Evolutionary conservation across 30 jellyfish, hydroid and myxozoan species (phyloP).

Genomic region (Hydra vulgaris): DNA sequence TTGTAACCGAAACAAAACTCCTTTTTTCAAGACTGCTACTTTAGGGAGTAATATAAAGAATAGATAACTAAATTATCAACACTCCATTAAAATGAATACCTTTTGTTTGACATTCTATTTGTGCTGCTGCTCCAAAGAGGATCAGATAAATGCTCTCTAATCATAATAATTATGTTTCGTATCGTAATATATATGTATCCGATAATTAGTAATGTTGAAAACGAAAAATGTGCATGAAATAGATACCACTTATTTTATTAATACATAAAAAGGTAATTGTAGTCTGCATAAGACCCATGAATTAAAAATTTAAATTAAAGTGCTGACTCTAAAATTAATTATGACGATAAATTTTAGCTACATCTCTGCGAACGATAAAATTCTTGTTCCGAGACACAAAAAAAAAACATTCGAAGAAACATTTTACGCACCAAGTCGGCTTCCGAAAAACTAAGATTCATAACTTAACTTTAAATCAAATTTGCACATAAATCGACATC

Average conservation of each 20-base stretch:
- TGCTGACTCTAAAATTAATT: background rate
- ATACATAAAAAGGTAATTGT: background rate
- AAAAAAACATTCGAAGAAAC: background rate
- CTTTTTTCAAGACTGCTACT: too few species aligned
- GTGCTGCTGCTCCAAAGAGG: conserved; percentile 8
- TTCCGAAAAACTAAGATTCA: background rate
- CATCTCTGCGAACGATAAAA: background rate
- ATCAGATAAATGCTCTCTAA: conserved; percentile 7
- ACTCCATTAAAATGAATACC: background rate
- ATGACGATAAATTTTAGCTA: background rate
- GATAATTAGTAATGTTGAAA: background rate
- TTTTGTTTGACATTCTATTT: conserved; percentile 3
- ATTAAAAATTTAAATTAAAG: too few species aligned
- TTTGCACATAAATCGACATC: too few species aligned
- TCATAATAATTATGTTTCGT: background rate
- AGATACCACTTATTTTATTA: background rate
- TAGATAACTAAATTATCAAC: too few species aligned
- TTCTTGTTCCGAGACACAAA: background rate
- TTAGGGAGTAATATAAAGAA: too few species aligned
- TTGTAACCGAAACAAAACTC: too few species aligned
- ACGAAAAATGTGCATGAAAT: background rate
- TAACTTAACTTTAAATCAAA: too few species aligned
- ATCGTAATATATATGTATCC: background rate
- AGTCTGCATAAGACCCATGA: background rate
- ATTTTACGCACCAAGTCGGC: background rate